Conservation (phyloP, 2,888 invertebrate genomes). For the Catocala nupta region DNA sequence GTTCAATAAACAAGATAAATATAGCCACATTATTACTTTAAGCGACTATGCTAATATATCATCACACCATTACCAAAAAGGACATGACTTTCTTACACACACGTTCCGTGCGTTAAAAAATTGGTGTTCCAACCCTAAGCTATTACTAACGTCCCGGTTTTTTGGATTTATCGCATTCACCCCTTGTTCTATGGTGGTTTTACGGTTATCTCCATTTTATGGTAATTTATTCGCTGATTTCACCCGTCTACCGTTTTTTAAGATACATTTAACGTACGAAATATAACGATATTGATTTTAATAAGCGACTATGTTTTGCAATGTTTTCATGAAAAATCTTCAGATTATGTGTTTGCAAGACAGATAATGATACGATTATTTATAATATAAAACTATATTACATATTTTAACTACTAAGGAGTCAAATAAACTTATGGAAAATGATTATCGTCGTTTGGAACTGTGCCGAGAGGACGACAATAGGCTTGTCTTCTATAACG, state of each 20-base stretch:
- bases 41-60: background rate
- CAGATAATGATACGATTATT: too few species aligned
- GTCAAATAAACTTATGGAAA: too few species aligned
- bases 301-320: too few species aligned
- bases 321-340: too few species aligned
- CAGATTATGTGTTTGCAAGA: too few species aligned
- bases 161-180: slow-evolving; percentile 51
- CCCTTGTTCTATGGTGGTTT: slow-evolving; percentile 52
- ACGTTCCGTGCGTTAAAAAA: slow-evolving; percentile 8
- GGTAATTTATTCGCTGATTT: slow-evolving; percentile 52
- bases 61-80: background rate
- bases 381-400: too few species aligned
- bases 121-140: slow-evolving; percentile 35
- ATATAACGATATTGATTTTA: background rate
- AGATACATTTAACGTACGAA: slow-evolving; percentile 9
- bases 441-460: too few species aligned
- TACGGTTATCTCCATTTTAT: slow-evolving; percentile 69
- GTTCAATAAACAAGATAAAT: too few species aligned
- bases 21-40: background rate
- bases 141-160: slow-evolving; percentile 48
- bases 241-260: slow-evolving; percentile 19
- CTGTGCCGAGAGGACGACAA: too few species aligned
- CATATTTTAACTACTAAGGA: too few species aligned
- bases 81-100: background rate
- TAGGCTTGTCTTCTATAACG: too few species aligned